Evolutionary conservation across 2,113 vertebrate species (phyloP).

Genomic region (Xenus cinereus): DNA sequence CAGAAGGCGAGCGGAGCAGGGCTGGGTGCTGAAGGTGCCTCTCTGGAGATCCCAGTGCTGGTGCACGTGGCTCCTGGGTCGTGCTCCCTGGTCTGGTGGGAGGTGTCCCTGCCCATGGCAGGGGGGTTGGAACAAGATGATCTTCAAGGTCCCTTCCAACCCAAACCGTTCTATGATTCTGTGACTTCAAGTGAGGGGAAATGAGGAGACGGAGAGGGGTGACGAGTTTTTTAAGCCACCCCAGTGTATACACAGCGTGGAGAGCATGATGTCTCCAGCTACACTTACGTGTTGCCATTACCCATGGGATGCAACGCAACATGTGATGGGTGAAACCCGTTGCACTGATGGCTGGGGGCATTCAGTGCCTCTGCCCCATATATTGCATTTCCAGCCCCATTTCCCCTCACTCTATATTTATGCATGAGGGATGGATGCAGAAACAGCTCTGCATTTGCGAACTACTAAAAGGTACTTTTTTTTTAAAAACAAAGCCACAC

Average conservation of each 20-base stretch:
- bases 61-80: not conserved
- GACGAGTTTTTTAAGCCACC: not conserved
- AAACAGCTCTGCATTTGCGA: not conserved
- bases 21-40: not conserved
- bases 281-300: accelerated
- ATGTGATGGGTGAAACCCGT: not conserved
- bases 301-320: not conserved
- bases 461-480: not conserved
- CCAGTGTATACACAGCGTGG: not conserved
- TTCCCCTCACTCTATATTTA: not conserved
- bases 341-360: accelerated
- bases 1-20: not conserved
- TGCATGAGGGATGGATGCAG: not conserved
- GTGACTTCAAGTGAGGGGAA: not conserved
- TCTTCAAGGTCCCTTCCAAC: too few species aligned
- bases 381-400: not conserved
- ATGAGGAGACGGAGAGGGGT: not conserved
- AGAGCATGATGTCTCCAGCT: not conserved
- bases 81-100: too few species aligned
- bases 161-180: too few species aligned
- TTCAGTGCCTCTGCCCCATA: not conserved
- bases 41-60: not conserved
- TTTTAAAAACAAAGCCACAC: not conserved
- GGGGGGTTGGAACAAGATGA: too few species aligned
- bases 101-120: too few species aligned